phyloP scores from a whole-genome alignment of 2,888 invertebrate genomes.

The Cosmia pyralina region DNA sequence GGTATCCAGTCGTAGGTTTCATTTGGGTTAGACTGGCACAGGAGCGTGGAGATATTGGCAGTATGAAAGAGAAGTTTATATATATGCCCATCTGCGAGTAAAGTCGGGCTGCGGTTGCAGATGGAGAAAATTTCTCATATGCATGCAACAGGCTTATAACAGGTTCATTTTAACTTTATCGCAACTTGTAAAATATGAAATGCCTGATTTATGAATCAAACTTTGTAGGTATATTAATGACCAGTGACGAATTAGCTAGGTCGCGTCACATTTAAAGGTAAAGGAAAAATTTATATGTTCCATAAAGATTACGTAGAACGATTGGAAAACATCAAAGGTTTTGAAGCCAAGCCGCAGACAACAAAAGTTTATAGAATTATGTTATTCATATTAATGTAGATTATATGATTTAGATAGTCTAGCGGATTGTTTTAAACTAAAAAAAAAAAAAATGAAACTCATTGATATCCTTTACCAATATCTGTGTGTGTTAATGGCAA shows the following conservation, averaged over 20 bases:
- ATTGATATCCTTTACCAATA: constrained; percentile 37
- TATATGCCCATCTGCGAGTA: too few relatives aligned
- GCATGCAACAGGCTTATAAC: not conserved
- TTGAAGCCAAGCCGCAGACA: constrained; percentile 45
- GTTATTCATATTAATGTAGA: constrained; percentile 44
- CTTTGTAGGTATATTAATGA: constrained; percentile 9
- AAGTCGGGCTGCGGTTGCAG: not conserved
- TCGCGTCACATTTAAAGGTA: constrained; percentile 3
- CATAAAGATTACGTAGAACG: constrained; percentile 22
- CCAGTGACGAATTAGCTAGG: constrained; percentile 3
- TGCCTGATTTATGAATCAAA: constrained; percentile 37
- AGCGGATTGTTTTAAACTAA: constrained; percentile 17
- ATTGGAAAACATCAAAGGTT: constrained; percentile 41
- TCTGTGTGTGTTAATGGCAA: not conserved
- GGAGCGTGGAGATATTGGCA: not conserved
- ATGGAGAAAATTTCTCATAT: not conserved
- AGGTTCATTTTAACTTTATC: not conserved
- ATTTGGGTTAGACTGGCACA: not conserved
- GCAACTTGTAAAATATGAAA: not conserved
- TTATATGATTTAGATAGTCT: constrained; percentile 35
- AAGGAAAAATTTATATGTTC: constrained; percentile 7
- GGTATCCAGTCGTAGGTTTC: not conserved
- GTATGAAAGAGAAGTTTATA: not conserved
- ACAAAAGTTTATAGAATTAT: constrained; percentile 51
- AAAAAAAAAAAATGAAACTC: constrained; percentile 10